Evolutionary conservation across 1,140 invertebrate species (phyloP).

Genomic region (Neuroterus valhalla): DNA sequence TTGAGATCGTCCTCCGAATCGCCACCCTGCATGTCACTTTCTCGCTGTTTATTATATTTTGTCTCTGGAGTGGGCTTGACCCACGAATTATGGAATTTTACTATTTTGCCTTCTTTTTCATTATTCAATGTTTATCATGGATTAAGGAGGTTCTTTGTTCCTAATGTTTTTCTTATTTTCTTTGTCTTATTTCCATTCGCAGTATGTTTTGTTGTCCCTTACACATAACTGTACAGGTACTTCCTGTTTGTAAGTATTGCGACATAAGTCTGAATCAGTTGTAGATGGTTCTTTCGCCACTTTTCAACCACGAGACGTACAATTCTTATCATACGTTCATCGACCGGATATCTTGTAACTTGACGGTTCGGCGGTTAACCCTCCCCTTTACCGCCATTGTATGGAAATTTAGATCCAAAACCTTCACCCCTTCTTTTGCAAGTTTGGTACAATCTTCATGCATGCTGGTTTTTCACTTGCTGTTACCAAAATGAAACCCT

Average conservation of each 20-base stretch:
- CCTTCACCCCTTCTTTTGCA: conserved; percentile 18
- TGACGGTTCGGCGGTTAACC: conserved; percentile 19
- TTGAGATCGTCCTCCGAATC: too few species aligned
- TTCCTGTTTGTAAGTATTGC: conserved; percentile 5
- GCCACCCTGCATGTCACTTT: too few species aligned
- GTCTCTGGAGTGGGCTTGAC: too few species aligned
- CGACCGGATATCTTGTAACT: conserved; percentile 28
- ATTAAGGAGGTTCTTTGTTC: background rate
- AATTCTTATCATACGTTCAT: conserved; percentile 20
- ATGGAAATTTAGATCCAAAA: conserved; percentile 24
- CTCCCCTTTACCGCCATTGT: conserved; percentile 20
- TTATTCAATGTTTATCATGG: too few species aligned
- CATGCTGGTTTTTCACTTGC: background rate
- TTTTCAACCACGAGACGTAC: conserved; percentile 9
- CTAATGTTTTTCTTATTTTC: background rate
- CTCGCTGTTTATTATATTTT: too few species aligned
- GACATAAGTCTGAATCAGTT: conserved; percentile 1
- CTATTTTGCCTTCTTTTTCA: too few species aligned
- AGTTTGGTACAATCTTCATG: conserved; percentile 13
- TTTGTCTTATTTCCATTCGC: background rate
- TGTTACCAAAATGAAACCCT: background rate
- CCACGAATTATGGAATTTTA: too few species aligned
- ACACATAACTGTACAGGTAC: background rate
- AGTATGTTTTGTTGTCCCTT: background rate
- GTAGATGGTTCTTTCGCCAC: conserved; percentile 6